Percentiles rank a stretch among this genome's conserved stretches.
Conservation (phyloP, 2,113 vertebrate species). For the Mionectes macconnelli region DNA sequence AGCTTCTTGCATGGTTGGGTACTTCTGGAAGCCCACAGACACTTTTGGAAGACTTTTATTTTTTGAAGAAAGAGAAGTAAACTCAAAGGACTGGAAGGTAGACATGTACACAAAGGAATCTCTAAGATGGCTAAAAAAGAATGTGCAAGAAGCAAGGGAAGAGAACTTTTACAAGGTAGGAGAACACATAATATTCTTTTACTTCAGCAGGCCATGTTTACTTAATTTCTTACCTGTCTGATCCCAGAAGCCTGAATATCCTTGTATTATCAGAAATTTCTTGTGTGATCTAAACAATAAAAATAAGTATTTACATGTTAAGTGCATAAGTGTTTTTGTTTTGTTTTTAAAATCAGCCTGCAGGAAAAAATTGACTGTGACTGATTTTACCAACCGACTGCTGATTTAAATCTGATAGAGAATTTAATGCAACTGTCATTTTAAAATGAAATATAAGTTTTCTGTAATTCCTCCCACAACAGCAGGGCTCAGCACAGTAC, state of each 20-base stretch:
- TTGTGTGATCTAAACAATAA: conserved; percentile 88
- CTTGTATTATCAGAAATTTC: conserved; percentile 97
- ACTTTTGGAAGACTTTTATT: background rate
- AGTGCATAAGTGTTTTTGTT: background rate
- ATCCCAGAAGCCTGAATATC: conserved; percentile 97
- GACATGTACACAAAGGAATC: background rate
- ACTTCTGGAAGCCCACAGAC: background rate
- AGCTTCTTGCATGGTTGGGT: background rate
- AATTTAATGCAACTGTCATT: background rate
- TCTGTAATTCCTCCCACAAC: background rate
- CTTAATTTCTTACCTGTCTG: conserved; percentile 87
- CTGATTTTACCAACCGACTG: background rate
- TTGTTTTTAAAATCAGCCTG: background rate
- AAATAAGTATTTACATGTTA: background rate
- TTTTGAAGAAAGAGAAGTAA: background rate
- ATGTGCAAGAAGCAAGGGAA: background rate
- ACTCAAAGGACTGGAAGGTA: background rate
- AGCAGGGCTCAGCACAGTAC: background rate
- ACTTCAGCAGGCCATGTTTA: background rate
- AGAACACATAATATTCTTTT: background rate
- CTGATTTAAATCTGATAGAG: background rate
- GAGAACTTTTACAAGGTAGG: background rate
- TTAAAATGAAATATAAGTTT: background rate
- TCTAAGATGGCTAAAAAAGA: background rate
- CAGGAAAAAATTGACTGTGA: background rate